Base-by-base conservation (phyloP, 2,797 vertebrate genomes). In the Eulemur albifrons region DNA sequence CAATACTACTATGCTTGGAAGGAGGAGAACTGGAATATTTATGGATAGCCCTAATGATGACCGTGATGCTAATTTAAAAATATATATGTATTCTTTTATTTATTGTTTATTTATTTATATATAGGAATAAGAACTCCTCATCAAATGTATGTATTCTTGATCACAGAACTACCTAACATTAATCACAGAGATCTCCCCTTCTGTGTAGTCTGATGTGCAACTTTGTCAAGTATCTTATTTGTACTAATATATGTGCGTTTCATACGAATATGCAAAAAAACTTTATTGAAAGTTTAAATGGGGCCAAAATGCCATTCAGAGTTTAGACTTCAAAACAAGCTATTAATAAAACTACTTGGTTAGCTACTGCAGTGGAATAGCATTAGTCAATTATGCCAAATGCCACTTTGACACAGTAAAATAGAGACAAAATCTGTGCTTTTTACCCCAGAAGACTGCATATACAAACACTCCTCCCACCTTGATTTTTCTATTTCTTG, bases 221-320 rank as follows among this genome's bases (percentile, higher is more conserved):
- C 25, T 79, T 8, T 65, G 25, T 73, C 45, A 92, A 84, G 43
- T 57, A 52, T 27, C 73, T 93, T 65, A 77, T 57, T 85, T 72
- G 27, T 40, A 72, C 25, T n/a, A 65, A 89, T 17, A 23, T 35
- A 52, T 52, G 11, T 5, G 23, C 48, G 14, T 32, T 86, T 86
- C 81, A 82, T 12, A 57, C 13, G 45, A 81, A 83, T 21, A 48
- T 3, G 75, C 40, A 83, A 88, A 67, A 84, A 84, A 79, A 40
- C 20, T 13, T 40, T 45, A 75, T 1, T 20, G 25, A 50, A 88
- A 54, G 25, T 93, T 90, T 84, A 88, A 83, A 93, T 23, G 50
- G 50, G 77, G 35, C 20, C 57, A 43, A 88, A 80, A 93, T 95
- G 94, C 82, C 91, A 95, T 88, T 97, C 92, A 90, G 45, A 87